Evolutionary conservation across 2,113 vertebrate genomes (phyloP).

Genomic region (Puffinus mauretanicus): DNA sequence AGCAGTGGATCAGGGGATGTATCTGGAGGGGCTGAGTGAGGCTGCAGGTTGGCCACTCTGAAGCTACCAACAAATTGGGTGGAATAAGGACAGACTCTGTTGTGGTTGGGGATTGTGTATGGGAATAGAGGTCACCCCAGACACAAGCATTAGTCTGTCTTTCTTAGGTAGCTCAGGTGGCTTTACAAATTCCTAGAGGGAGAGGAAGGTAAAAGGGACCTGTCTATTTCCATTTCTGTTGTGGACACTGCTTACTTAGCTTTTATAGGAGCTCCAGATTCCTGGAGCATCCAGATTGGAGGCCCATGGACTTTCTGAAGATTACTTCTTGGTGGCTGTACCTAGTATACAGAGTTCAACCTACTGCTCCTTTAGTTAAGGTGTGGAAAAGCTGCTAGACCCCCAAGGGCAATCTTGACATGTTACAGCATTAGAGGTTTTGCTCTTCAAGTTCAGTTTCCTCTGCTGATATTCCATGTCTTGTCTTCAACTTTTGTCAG

Average conservation of each 20-base stretch:
- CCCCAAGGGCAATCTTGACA: background rate
- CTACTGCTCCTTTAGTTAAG: background rate
- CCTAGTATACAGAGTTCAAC: background rate
- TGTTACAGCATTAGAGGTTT: background rate
- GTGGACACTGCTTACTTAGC: background rate
- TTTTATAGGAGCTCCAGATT: no score
- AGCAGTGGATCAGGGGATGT: background rate
- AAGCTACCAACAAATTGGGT: accelerated
- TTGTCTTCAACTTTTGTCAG: background rate
- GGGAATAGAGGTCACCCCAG: background rate
- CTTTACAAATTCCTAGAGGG: background rate
- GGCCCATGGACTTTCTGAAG: background rate
- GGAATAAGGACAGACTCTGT: no score
- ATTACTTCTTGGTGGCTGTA: background rate
- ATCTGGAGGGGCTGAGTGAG: accelerated
- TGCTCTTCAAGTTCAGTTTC: background rate
- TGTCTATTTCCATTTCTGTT: background rate
- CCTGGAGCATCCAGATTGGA: background rate
- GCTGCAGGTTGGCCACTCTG: background rate
- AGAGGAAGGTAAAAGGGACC: background rate
- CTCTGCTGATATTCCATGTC: background rate
- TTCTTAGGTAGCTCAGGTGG: background rate
- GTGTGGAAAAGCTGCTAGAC: background rate
- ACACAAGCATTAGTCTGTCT: background rate
- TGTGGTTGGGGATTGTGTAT: accelerated